Base-by-base conservation (phyloP, 2,888 invertebrate species). In the Scaptomyza polygonia region DNA sequence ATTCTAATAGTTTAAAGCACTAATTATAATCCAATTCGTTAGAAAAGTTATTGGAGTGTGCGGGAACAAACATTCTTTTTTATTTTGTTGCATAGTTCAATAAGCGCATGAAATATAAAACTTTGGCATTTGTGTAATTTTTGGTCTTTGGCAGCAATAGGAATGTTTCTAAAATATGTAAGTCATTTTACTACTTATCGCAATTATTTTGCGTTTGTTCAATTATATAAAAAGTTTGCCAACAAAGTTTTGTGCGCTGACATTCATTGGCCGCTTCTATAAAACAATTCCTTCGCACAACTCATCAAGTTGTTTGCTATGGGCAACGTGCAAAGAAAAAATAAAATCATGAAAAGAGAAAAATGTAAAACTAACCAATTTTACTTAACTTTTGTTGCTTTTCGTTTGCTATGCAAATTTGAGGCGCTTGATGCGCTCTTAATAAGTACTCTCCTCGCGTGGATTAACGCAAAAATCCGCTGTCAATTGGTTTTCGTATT, bases 341-440 rank as follows among this genome's bases (percentile, higher is more conserved):
- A 65, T 40, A 48, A 67, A 70, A n/a, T n/a, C n/a, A n/a, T n/a
- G n/a, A n/a, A n/a, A n/a, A n/a, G n/a, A n/a, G n/a, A n/a, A n/a
- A n/a, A n/a, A n/a, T n/a, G n/a, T n/a, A n/a, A n/a, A 77, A 72
- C 63, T 77, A 67, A 52, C 43, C 80, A 86, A 67, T 76, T 68
- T 80, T 36, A 8, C 84, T 84, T 80, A 74, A 73, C 74, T 80
- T 86, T 63, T 61, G 54, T 64, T 32, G 62, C 86, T 69, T 75
- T 79, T 85, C 87, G 87, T 87, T 87, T 85, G 86, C 76, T 82
- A 85, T 81, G 87, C 81, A 86, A 81, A 81, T 81, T 86, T 63
- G 65, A 54, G 64, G 78, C 85, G 67, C 80, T 81, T 86, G 87
- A 81, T 86, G 87, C 69, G 85, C 85, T 81, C 86, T 81, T 86